phyloP scores from a whole-genome alignment of 2,888 invertebrate genomes.

The Nephrotoma appendiculata region DNA sequence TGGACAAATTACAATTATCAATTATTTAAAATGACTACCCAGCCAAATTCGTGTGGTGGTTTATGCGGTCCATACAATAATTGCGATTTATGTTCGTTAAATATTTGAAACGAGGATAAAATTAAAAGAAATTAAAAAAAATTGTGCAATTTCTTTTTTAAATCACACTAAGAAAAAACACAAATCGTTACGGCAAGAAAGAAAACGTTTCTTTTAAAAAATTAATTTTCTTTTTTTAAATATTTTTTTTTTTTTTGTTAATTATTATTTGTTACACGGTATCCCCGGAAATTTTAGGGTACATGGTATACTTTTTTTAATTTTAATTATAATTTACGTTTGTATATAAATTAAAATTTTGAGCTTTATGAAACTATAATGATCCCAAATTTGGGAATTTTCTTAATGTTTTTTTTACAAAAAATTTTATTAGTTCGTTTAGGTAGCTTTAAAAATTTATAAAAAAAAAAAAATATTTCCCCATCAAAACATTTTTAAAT shows the following conservation, averaged over 20 bases:
- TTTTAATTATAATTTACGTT: neutral
- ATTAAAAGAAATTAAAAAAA: neutral
- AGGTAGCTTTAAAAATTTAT: neutral
- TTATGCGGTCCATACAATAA: conserved; percentile 9
- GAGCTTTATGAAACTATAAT: neutral
- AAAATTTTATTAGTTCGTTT: neutral
- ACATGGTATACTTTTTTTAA: neutral
- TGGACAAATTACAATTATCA: conserved; percentile 6
- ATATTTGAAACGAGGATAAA: conserved; percentile 6
- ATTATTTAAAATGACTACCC: conserved; percentile 3
- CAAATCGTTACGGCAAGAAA: neutral
- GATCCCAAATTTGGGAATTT: neutral
- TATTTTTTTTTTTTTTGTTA: neutral
- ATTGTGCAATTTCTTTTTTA: neutral
- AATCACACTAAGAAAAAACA: neutral
- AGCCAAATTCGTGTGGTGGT: conserved; percentile 6
- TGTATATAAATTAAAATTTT: neutral
- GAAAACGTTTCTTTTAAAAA: neutral
- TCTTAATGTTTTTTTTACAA: neutral
- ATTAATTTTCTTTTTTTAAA: neutral
- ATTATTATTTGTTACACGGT: neutral
- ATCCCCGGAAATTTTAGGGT: neutral
- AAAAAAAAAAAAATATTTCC: neutral
- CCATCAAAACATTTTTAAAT: neutral
- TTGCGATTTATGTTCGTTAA: conserved; percentile 10